Evolutionary conservation across 2,888 invertebrate species (phyloP).

Genomic region (Spodoptera littoralis): DNA sequence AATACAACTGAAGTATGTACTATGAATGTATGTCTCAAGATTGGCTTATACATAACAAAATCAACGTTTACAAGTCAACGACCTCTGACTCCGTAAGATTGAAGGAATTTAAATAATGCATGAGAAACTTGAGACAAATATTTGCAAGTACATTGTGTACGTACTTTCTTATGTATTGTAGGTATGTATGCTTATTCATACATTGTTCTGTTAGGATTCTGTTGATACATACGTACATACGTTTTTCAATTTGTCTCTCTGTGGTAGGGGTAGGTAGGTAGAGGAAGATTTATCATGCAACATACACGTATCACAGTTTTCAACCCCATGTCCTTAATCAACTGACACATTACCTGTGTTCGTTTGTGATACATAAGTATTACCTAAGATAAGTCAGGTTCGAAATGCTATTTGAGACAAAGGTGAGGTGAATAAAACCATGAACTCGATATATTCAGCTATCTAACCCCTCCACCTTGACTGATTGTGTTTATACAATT

Average conservation of each 20-base stretch:
- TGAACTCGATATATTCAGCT: not conserved
- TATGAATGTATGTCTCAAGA: slow-evolving; percentile 23
- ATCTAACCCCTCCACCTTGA: not conserved
- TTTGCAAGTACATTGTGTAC: slow-evolving; percentile 2
- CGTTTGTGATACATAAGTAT: too few relatives aligned
- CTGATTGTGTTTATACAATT: slow-evolving; percentile 10
- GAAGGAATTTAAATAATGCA: slow-evolving; percentile 27
- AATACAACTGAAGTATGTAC: slow-evolving; percentile 16
- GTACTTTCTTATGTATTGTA: not conserved
- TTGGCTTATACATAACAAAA: slow-evolving; percentile 41
- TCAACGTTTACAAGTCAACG: slow-evolving; percentile 27
- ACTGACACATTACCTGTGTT: too few relatives aligned
- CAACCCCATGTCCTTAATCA: too few relatives aligned
- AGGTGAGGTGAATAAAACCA: slow-evolving; percentile 2
- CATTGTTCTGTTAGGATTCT: too few relatives aligned
- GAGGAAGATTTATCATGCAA: too few relatives aligned
- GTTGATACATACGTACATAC: not conserved
- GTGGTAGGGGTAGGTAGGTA: too few relatives aligned
- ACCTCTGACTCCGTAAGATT: slow-evolving; percentile 9
- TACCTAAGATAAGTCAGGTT: too few relatives aligned
- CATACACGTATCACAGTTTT: too few relatives aligned
- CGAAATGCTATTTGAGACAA: too few relatives aligned
- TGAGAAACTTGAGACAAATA: slow-evolving; percentile 11
- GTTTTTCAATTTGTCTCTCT: not conserved
- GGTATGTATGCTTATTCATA: not conserved